Base-by-base conservation (phyloP, 2,888 invertebrate genomes). In the Plagodis pulveraria region DNA sequence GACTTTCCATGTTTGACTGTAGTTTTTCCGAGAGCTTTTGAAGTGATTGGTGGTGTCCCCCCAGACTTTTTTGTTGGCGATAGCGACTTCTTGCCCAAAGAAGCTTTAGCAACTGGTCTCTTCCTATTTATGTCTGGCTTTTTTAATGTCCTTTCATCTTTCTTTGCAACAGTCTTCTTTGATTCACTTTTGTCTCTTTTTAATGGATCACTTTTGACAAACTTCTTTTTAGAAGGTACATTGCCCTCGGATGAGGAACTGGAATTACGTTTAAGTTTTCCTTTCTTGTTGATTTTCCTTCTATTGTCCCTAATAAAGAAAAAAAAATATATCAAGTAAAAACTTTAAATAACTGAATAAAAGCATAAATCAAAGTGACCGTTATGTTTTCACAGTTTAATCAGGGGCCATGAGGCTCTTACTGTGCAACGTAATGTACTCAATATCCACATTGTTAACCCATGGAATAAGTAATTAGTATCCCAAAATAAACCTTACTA, bases 231-330 rank as follows among this genome's bases (percentile, higher is more conserved):
- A 35, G 89, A 70, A 56, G 89, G 89, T 43, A 92, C 89, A 67
- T 94, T 94, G 56, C 93, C 94, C 65, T 96, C 96, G 5, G 96
- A 95, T 8, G 95, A 95, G 11, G 94, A 94, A 73, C 94, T 94
- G 0, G 94, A 94, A 74, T 94, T 93, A 40, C 95, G 86, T 78
- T 94, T 94, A 43, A 92, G 78, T 75, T 94, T 94, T 50, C 91
- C 89, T 52, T 93, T 93, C 67, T 91, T 91, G 61, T 91, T 91
- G 62, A 71, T 84, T 86, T 87, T 94, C 84, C 92, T 91, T 62
- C 93, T 92, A 60, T 89, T 80, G 62, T 87, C 89, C 72, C 93
- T 93, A 73, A 34, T 77, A 61, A 57, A 57, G 22, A 8, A 43
- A 50, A 50, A 45, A 2, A 45, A 7, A 32, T 38, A 36, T 33